phyloP scores from a whole-genome alignment of 2,888 invertebrate genomes.

The Pegoplata infirma region DNA sequence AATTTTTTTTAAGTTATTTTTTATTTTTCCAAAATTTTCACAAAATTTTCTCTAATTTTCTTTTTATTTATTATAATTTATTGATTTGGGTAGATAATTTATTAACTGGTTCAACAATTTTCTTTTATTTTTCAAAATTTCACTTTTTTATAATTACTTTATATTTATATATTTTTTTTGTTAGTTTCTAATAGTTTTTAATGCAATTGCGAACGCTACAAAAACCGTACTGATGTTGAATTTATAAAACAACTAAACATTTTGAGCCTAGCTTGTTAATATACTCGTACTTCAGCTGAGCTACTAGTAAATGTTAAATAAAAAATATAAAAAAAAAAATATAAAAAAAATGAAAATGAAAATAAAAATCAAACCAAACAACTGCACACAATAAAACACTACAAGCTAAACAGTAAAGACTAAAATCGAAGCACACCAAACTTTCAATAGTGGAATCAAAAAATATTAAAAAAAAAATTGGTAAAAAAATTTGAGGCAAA shows the following conservation, averaged over 20 bases:
- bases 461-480: too few species aligned
- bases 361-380: slow-evolving; percentile 35
- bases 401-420: slow-evolving; percentile 28
- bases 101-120: background rate
- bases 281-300: slow-evolving; percentile 18
- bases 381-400: slow-evolving; percentile 27
- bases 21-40: background rate
- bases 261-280: slow-evolving; percentile 53
- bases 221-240: slow-evolving; percentile 68
- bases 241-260: slow-evolving; percentile 50
- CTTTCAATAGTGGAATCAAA: too few species aligned
- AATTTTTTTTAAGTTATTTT: too few species aligned
- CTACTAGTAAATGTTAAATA: slow-evolving; percentile 17
- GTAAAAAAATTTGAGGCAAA: too few species aligned
- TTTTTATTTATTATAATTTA: background rate
- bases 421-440: slow-evolving; percentile 19
- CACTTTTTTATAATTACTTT: slow-evolving; percentile 16
- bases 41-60: background rate
- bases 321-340: slow-evolving; percentile 31
- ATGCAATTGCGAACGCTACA: slow-evolving; percentile 69
- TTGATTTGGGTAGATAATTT: background rate
- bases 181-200: slow-evolving; percentile 12
- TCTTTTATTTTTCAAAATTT: slow-evolving; percentile 14
- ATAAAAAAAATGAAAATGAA: slow-evolving; percentile 1
- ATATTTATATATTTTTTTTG: too few species aligned